Conservation (phyloP, 2,797 vertebrate species). For the Trichosurus vulpecula region DNA sequence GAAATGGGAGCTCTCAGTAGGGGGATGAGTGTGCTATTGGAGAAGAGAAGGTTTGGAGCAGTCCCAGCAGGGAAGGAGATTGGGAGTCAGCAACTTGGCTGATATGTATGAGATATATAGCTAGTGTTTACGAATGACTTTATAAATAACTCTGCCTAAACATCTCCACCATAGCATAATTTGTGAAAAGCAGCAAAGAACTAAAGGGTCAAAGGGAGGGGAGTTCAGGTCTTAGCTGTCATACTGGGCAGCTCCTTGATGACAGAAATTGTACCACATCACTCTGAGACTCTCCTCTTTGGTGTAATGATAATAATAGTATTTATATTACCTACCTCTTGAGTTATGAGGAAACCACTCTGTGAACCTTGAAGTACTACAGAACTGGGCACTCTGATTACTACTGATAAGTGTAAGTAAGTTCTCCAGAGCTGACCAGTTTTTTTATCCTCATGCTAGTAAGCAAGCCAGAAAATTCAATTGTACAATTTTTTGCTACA, state of each 20-base stretch:
- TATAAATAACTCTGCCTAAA: not conserved
- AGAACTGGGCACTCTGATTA: not conserved
- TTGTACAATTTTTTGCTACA: not conserved
- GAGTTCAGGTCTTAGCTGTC: not conserved
- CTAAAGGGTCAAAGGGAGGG: not conserved
- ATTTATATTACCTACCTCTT: not conserved
- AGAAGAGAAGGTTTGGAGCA: not conserved
- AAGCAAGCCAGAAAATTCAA: rapidly evolving
- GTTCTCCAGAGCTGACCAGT: not conserved
- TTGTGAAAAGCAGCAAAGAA: not conserved
- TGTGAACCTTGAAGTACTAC: not conserved
- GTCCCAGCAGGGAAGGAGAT: not conserved
- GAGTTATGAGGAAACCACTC: not conserved
- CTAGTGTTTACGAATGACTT: not conserved
- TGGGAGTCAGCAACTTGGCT: not conserved
- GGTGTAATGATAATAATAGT: not conserved
- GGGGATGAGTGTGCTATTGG: not conserved
- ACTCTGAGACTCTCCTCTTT: not conserved
- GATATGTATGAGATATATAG: not conserved
- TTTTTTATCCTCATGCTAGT: slow-evolving; percentile 6
- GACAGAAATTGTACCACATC: not conserved
- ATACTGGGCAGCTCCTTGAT: not conserved
- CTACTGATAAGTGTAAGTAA: not conserved
- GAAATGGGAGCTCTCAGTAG: not conserved
- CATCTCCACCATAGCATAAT: not conserved